These are phyloP conservation scores for Aphelenchoides besseyi DNA, from an alignment of 1,140 invertebrate species.

Conservation along the genomic window DNA sequence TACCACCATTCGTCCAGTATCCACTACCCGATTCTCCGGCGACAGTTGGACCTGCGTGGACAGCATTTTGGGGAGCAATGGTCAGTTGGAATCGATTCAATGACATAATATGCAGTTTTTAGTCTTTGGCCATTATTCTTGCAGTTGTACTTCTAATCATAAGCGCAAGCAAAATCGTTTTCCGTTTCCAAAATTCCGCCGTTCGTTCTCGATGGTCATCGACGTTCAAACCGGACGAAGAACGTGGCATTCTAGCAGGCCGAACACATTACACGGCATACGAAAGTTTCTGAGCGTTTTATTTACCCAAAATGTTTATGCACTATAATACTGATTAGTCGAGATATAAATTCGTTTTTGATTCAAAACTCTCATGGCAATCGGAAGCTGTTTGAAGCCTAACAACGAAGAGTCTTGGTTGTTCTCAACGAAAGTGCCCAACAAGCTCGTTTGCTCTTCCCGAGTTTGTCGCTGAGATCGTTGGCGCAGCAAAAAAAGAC, in stretches of 20 bases:
- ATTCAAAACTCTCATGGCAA: neutral
- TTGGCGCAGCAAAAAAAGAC: neutral
- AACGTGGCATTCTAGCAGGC: neutral
- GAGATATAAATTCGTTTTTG: too few species aligned
- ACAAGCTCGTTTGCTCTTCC: neutral
- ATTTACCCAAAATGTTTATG: too few species aligned
- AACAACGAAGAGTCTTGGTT: neutral
- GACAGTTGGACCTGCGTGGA: too few species aligned
- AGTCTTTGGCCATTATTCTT: neutral
- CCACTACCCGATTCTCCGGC: too few species aligned
- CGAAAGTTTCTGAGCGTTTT: neutral
- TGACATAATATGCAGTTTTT: too few species aligned
- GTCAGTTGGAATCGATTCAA: too few species aligned
- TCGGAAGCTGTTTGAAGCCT: neutral
- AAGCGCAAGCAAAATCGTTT: neutral
- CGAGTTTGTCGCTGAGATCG: neutral
- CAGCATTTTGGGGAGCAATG: neutral
- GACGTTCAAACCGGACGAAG: neutral
- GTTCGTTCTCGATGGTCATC: neutral
- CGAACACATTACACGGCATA: neutral
- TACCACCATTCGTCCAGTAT: too few species aligned
- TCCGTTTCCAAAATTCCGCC: neutral
- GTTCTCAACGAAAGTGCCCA: neutral
- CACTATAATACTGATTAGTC: too few species aligned
- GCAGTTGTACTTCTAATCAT: neutral